These are phyloP conservation scores for Anneissia japonica DNA, from an alignment of 35 echinoderm and acorn worm genomes.

Conservation along the genomic window DNA sequence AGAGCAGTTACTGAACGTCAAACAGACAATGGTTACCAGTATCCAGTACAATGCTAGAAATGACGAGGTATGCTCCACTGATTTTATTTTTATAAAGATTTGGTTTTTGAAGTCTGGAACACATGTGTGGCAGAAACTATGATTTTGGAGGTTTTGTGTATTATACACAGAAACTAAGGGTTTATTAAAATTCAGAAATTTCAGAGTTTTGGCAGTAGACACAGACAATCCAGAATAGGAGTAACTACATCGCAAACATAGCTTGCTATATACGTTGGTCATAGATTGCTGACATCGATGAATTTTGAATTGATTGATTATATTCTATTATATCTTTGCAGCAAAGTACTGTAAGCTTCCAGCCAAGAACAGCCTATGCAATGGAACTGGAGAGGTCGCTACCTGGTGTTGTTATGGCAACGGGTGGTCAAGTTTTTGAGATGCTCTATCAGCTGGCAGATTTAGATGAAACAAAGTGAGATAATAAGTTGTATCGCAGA, in stretches of 20 bases:
- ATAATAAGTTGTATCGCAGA: background rate
- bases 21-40: background rate
- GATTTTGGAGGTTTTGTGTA: too few relatives aligned
- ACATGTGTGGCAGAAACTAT: too few relatives aligned
- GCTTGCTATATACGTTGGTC: too few relatives aligned
- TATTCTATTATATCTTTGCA: background rate
- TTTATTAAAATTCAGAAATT: too few relatives aligned
- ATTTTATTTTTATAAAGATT: too few relatives aligned
- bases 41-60: background rate
- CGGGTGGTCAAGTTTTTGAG: slow-evolving; percentile 94
- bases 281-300: too few relatives aligned
- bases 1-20: slow-evolving; percentile 34
- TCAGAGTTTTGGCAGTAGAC: too few relatives aligned
- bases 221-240: too few relatives aligned
- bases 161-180: too few relatives aligned
- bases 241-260: too few relatives aligned
- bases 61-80: slow-evolving; percentile 56
- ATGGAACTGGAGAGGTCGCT: slow-evolving; percentile 72
- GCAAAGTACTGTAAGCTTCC: background rate
- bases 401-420: slow-evolving; percentile 98
- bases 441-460: slow-evolving; percentile 90
- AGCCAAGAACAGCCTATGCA: slow-evolving; percentile 8
- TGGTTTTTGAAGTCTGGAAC: too few relatives aligned
- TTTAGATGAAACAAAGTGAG: slow-evolving; percentile 89
- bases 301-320: too few relatives aligned